Percentiles rank a stretch among this genome's conserved stretches.
phyloP scores from a whole-genome alignment of 2,888 invertebrate genomes.

The Netelia inedita region DNA sequence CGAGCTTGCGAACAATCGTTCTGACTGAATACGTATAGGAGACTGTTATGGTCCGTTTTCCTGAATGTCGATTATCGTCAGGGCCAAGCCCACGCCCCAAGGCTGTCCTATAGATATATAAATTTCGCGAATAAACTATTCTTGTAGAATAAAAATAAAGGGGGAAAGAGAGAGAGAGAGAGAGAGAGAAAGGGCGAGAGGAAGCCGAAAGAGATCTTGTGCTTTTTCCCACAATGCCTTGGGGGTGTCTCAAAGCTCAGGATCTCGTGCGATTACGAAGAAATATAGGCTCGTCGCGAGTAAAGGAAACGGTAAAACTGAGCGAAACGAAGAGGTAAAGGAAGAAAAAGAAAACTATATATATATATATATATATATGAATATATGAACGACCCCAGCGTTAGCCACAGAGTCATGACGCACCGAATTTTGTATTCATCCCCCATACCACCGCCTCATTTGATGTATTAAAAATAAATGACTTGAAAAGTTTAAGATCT shows the following conservation, averaged over 20 bases:
- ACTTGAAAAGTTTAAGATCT: too few species aligned
- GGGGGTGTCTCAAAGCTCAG: background rate
- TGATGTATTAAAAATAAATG: too few species aligned
- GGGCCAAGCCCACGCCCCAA: background rate
- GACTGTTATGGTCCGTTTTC: background rate
- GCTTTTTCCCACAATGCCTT: background rate
- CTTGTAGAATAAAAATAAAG: background rate
- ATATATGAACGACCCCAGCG: background rate
- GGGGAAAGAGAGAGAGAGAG: conserved; percentile 2
- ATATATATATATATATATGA: background rate
- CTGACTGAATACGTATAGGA: background rate
- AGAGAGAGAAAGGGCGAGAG: conserved; percentile 1
- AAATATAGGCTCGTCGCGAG: background rate
- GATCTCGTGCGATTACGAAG: background rate
- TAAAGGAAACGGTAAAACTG: conserved; percentile 47
- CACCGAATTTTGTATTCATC: too few species aligned
- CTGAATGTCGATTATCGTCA: background rate
- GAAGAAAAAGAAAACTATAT: background rate
- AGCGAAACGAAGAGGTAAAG: conserved; percentile 10
- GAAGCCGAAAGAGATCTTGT: background rate
- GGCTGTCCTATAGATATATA: background rate
- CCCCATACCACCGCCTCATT: too few species aligned
- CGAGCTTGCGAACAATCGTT: background rate
- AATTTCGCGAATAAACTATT: background rate
- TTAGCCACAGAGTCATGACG: too few species aligned